Base-by-base conservation (phyloP, 2,797 vertebrate species). In the Orientallactaga sibirica region DNA sequence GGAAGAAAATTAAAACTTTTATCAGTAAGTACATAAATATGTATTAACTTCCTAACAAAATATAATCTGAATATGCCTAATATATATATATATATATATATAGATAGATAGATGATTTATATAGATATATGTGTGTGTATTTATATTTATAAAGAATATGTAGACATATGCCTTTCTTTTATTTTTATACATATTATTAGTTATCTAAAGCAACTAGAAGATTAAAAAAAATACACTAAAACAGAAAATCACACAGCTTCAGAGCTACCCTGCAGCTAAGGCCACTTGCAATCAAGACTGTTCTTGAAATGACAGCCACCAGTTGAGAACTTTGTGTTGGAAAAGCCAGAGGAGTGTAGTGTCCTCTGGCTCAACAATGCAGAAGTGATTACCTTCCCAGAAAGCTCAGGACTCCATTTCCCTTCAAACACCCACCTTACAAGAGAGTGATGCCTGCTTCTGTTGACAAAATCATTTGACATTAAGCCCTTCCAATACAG, bases 271-370 rank as follows among this genome's bases (percentile, higher is more conserved):
- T 71, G 86, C 10, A 5, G 86, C 43, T 88, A 84, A 93, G 90
- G 73, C 81, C 93, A 74, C 88, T 91, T 95, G 62, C 37, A 96
- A 95, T 95, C 95, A 95, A 95, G 79, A 52, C 14, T 58, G 18
- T 91, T 88, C 88, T 83, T 88, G 58, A 94, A 95, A 93, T 81
- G 93, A 88, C 90, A 88, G 80, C n/a, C 78, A 81, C 73, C 88
- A 93, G 93, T 88, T 78, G n/a, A 92, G 86, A 62, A 3, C 27
- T 11, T 18, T 52, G 41, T 52, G 48, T 9, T 3, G 15, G 55
- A 48, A 12, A 16, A 89, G 6, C 24, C 29, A 11, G 70, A 5
- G 55, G 16, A n/a, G 2, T 0, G 12, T 33, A 9, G 52, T 27
- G 9, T 79, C 58, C 22, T 61, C 10, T 20, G 67, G 27, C 75